These are phyloP conservation scores for Eptatretus atami DNA, from an alignment of 2,797 vertebrate species.

Conservation along the genomic window DNA sequence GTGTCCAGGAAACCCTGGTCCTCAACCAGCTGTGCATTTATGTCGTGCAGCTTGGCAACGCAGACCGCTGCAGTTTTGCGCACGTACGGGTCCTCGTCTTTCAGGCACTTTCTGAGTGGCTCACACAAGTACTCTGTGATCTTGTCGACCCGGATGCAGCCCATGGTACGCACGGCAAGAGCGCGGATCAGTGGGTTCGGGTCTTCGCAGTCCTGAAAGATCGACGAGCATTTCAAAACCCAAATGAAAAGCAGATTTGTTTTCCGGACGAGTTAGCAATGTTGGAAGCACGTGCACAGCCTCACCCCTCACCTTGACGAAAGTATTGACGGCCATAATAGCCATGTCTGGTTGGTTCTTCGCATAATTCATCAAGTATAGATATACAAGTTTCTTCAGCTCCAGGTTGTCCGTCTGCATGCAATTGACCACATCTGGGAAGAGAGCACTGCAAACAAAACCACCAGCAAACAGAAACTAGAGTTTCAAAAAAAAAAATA, in stretches of 20 bases:
- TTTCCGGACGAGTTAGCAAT: no score
- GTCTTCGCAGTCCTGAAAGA: conserved; percentile 61
- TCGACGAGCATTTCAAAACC: no score
- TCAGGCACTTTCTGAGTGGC: conserved; percentile 77
- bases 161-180: conserved; percentile 84
- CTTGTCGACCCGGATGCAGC: conserved; percentile 86
- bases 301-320: conserved; percentile 41
- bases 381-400: conserved; percentile 83
- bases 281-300: background rate
- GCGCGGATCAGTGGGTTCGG: conserved; percentile 87
- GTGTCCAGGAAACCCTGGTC: conserved; percentile 95
- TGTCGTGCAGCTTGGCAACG: conserved; percentile 88
- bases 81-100: conserved; percentile 89
- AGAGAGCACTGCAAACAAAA: conserved; percentile 32
- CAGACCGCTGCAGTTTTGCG: conserved; percentile 87
- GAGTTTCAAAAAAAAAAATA: no score
- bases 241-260: no score
- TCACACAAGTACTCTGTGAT: conserved; percentile 93
- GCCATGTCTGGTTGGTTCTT: conserved; percentile 98
- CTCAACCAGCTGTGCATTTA: conserved; percentile 97
- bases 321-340: conserved; percentile 99
- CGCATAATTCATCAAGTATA: conserved; percentile 96
- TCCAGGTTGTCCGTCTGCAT: conserved; percentile 98
- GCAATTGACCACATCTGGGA: conserved; percentile 95
- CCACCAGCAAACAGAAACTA: no score